These are phyloP conservation scores for Aptenodytes patagonicus DNA, from an alignment of 2,113 vertebrate species.

Conservation along the genomic window DNA sequence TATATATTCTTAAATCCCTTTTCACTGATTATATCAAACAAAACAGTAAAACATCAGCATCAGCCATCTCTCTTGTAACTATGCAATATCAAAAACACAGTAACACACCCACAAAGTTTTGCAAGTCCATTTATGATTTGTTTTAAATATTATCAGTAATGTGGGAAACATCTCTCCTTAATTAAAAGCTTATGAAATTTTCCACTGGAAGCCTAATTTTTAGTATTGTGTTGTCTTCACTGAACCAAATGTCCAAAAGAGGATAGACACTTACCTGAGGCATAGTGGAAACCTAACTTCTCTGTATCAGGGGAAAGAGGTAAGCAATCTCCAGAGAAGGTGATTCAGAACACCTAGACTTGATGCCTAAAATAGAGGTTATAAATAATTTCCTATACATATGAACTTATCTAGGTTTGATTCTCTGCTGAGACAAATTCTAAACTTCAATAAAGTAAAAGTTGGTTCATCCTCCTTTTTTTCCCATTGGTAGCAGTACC, in stretches of 20 bases:
- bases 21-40: neutral
- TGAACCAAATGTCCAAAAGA: neutral
- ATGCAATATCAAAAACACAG: neutral
- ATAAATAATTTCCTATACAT: neutral
- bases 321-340: neutral
- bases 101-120: neutral
- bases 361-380: neutral
- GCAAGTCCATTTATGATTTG: neutral
- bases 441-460: neutral
- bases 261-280: neutral
- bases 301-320: neutral
- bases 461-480: neutral
- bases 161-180: neutral
- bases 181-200: neutral
- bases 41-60: neutral
- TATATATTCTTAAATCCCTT: neutral
- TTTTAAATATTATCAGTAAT: neutral
- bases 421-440: neutral
- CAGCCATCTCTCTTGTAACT: neutral
- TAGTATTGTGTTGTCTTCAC: neutral
- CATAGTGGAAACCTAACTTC: neutral
- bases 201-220: neutral
- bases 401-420: neutral
- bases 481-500: neutral
- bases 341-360: neutral